phyloP scores from a whole-genome alignment of 2,888 invertebrate genomes.

The Euproctis similis region DNA sequence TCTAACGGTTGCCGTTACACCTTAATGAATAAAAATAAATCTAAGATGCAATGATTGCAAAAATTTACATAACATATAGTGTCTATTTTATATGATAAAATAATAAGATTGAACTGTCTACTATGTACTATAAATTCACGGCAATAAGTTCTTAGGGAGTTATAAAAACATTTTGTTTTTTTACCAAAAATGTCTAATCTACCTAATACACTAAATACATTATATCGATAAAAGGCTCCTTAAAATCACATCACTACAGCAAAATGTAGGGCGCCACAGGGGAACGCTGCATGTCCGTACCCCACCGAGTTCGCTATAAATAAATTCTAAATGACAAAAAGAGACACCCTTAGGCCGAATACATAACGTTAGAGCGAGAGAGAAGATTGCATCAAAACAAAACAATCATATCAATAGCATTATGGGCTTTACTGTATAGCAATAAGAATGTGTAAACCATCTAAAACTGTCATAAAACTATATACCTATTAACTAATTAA shows the following conservation, averaged over 20 bases:
- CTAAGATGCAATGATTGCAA: too few relatives aligned
- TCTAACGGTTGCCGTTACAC: too few relatives aligned
- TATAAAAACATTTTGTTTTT: too few relatives aligned
- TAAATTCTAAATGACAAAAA: constrained; percentile 40
- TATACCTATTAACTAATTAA: too few relatives aligned
- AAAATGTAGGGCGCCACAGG: constrained; percentile 58
- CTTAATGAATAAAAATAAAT: too few relatives aligned
- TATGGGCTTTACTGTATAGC: constrained; percentile 29
- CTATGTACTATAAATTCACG: too few relatives aligned
- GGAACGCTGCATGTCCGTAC: constrained; percentile 45
- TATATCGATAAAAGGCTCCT: constrained; percentile 19
- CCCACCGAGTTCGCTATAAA: constrained; percentile 51
- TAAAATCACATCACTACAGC: constrained; percentile 36
- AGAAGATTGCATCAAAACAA: constrained; percentile 25
- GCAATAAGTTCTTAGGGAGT: too few relatives aligned
- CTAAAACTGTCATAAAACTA: constrained; percentile 19
- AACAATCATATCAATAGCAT: constrained; percentile 21
- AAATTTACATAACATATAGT: too few relatives aligned
- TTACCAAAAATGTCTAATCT: too few relatives aligned
- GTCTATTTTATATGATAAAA: too few relatives aligned
- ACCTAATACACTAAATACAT: too few relatives aligned
- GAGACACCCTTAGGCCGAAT: constrained; percentile 31
- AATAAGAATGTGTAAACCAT: constrained; percentile 21
- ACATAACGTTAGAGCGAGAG: constrained; percentile 38
- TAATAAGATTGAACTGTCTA: too few relatives aligned